Base-by-base conservation (phyloP, 2,113 vertebrate species). In the Tenebrosternarchus preto region DNA sequence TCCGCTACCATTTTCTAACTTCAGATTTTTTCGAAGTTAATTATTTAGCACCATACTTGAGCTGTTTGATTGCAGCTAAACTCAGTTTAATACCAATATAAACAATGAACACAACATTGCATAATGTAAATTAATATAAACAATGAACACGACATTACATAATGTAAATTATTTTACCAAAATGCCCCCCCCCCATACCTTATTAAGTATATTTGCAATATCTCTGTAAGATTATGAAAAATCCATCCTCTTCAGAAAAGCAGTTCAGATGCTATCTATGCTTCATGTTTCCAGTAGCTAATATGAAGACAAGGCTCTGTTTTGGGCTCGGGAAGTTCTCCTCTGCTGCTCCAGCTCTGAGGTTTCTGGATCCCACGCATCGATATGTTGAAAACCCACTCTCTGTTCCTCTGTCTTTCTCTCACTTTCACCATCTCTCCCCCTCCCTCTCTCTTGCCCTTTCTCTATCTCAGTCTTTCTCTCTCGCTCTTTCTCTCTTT, bases 251-350 rank as follows among this genome's bases (percentile, higher is more conserved):
- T 67, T 61, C n/a, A 27, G 12, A 31, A 78, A 73, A 63, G 70
- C 33, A 73, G 70, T 73, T 46, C 22, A 24, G 11, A 29, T 53
- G 84, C 73, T 43, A 0, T 25, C 87, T 73, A 77, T 74, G 39
- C 50, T 2, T 63, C 63, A 77, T 68, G 76, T 71, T 20, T 80
- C 77, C 63, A 0, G 55, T 76, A 81, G 60, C 56, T 72, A 27
- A 57, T 71, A 64, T 78, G 84, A 55, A 87, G 83, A 90, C 86
- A 74, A 1, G 88, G 76, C 84, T 85, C 82, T 85, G 84, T 74
- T 85, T 89, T 90, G 86, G 79, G 85, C 88, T 86, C 75, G 82
- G 88, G 83, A 73, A 90, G 84, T 88, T 89, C 88, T 88, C 76
- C 73, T 79, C 84, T 84, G 86, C 85, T 61, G 70, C 61, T 87